Evolutionary conservation across 2,888 invertebrate genomes (phyloP).

Genomic region (Melanargia galathea): DNA sequence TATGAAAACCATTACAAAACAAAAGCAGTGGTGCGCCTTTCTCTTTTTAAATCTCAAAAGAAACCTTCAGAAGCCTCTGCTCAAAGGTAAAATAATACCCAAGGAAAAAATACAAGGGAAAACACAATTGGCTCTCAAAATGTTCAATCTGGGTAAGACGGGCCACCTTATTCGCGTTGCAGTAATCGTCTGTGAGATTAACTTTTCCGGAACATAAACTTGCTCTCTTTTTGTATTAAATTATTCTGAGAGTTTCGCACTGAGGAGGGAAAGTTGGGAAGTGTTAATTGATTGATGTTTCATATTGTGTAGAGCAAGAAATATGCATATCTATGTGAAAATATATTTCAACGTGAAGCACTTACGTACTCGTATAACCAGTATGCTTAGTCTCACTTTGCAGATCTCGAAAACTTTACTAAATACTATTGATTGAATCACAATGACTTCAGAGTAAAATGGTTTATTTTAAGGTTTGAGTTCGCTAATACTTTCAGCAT

Average conservation of each 20-base stretch:
- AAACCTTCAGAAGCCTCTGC: conserved; percentile 1
- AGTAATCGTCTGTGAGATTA: conserved; percentile 65
- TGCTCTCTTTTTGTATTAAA: conserved; percentile 68
- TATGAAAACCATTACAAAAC: conserved; percentile 8
- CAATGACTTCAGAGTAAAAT: no score
- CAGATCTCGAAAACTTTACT: no score
- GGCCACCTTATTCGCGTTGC: conserved; percentile 44
- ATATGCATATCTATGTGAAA: not conserved
- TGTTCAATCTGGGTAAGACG: conserved; percentile 45
- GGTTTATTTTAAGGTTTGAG: no score
- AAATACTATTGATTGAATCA: no score
- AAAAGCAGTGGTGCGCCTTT: conserved; percentile 6
- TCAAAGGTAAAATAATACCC: conserved; percentile 17
- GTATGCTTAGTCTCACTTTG: no score
- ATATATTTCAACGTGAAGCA: not conserved
- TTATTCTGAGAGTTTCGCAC: conserved; percentile 64
- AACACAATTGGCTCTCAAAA: conserved; percentile 43
- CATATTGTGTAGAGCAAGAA: not conserved
- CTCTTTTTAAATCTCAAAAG: conserved; percentile 13
- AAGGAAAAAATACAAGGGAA: conserved; percentile 29
- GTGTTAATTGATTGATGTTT: conserved; percentile 63
- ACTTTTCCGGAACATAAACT: conserved; percentile 66
- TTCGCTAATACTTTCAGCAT: no score
- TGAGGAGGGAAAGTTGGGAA: conserved; percentile 48
- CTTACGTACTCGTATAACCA: no score